Conservation (phyloP, 2,797 vertebrate genomes). For the Loris lydekkerianus region DNA sequence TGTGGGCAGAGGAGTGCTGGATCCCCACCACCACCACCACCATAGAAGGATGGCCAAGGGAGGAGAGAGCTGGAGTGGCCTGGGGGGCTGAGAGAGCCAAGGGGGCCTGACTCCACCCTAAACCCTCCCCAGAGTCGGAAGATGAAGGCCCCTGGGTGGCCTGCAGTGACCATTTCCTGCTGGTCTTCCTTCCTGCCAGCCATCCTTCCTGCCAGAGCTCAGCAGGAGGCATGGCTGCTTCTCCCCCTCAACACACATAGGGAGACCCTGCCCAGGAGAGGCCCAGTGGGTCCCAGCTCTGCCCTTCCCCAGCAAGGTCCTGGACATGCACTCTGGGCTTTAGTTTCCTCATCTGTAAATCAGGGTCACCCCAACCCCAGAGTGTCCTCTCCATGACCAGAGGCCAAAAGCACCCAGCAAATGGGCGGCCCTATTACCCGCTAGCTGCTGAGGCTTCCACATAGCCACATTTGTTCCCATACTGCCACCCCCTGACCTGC, state of each 20-base stretch:
- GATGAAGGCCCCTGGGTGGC: accelerated
- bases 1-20: neutral
- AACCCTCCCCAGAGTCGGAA: accelerated
- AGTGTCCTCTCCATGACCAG: neutral
- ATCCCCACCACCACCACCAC: neutral
- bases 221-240: too few relatives aligned
- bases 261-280: neutral
- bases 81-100: too few relatives aligned
- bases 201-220: neutral
- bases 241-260: too few relatives aligned
- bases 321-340: neutral
- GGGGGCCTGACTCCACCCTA: neutral
- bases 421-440: accelerated
- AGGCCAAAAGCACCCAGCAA: neutral
- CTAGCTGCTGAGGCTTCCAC: accelerated
- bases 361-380: neutral
- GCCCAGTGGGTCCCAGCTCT: neutral
- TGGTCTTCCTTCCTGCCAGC: neutral
- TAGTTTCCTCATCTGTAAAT: neutral
- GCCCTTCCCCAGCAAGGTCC: neutral
- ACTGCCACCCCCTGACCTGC: neutral
- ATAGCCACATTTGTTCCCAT: neutral
- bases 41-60: neutral
- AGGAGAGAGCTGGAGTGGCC: neutral
- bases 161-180: too few relatives aligned